Evolutionary conservation across 2,113 vertebrate species (phyloP), one percentile per base, ranked within the genome.

Genomic region (Xiphophorus couchianus): DNA sequence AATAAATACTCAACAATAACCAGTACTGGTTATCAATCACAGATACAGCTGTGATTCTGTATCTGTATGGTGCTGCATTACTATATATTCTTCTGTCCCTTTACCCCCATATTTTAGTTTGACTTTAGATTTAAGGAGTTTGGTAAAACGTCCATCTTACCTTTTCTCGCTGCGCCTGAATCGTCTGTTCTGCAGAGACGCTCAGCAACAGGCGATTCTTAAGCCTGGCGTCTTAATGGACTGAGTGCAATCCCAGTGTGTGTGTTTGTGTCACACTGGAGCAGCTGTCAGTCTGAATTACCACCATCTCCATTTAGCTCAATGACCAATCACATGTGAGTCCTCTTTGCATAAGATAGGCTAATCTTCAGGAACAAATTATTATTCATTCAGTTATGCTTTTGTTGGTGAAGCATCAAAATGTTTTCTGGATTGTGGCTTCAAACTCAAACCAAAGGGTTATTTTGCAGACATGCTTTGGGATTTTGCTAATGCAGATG

Each of bases 221-320:
- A 60, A 58, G 75, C 12, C 44, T 4, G 58, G 33, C 67, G 58
- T 74, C 82, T 77, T 73, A 78, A 83, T 84, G 73, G 66, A 68
- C 61, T 62, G 62, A 51, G 33, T 66, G 37, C 15, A 31, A 28
- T 66, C 69, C 63, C 28, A 42, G 33, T 62, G 33, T 27, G 37
- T 10, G 82, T 64, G 71, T 58, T 62, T 75, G 69, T 74, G 60
- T 11, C 65, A 78, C 77, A 64, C 74, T 72, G 80, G 83, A 83
- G 70, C 84, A 81, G 88, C 86, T 92, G 86, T 91, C 91, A 81
- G 11, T 73, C 74, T 84, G 69, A 90, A 90, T 93, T 92, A 94
- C 19, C 81, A 35, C 77, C 81, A 76, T 82, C 84, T 91, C 88
- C 76, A 73, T 37, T 90, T 81, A 90, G 72, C 86, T 70, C 82